phyloP scores from a whole-genome alignment of 2,113 vertebrate genomes.

The Pygoscelis antarcticus region DNA sequence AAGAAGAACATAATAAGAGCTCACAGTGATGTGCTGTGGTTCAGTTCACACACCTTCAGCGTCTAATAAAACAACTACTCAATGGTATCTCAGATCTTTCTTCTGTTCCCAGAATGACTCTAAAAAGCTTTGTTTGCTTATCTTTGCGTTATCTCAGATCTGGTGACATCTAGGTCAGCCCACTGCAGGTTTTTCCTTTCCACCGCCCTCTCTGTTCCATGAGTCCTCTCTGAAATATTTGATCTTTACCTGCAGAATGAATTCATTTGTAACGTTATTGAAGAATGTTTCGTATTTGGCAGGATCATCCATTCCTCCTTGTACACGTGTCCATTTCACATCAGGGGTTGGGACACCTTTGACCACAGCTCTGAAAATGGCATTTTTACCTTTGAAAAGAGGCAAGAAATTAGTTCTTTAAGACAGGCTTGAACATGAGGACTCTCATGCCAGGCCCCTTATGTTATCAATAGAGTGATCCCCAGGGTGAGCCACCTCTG shows the following conservation, averaged over 20 bases:
- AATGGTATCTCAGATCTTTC: neutral
- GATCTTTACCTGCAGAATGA: slow-evolving; percentile 79
- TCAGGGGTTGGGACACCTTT: slow-evolving; percentile 81
- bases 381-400: slow-evolving; percentile 78
- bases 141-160: neutral
- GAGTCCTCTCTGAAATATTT: neutral
- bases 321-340: slow-evolving; percentile 78
- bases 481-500: neutral
- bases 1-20: neutral
- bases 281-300: slow-evolving; percentile 78
- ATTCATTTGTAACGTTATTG: slow-evolving; percentile 67
- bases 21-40: neutral
- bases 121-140: neutral
- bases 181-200: neutral
- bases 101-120: neutral
- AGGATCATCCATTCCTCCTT: slow-evolving; percentile 66
- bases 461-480: neutral
- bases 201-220: neutral
- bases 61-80: neutral
- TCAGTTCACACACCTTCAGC: neutral
- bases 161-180: neutral
- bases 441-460: neutral
- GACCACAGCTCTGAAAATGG: slow-evolving; percentile 80
- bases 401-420: neutral
- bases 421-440: neutral